phyloP scores from a whole-genome alignment of 2,888 invertebrate species.

The Papilio gigon region DNA sequence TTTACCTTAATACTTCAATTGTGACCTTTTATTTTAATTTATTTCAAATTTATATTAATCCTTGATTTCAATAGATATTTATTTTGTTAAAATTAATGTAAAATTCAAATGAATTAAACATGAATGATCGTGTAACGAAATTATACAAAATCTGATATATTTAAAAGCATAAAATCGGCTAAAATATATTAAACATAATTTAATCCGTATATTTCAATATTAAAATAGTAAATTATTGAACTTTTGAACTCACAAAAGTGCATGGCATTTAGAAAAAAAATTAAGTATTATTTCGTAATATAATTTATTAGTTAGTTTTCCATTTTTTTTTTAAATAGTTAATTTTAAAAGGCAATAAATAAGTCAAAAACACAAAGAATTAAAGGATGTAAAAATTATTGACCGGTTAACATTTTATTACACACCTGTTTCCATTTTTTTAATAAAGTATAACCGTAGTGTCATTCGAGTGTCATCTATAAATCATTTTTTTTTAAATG shows the following conservation, averaged over 20 bases:
- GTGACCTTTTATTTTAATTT: too few species aligned
- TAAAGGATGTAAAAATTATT: conserved; percentile 18
- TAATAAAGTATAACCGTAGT: conserved; percentile 5
- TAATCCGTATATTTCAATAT: conserved; percentile 5
- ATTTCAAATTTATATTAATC: too few species aligned
- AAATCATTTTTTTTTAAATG: conserved; percentile 44
- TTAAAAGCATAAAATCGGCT: not conserved
- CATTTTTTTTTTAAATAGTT: not conserved
- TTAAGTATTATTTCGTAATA: conserved; percentile 2
- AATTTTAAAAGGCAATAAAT: conserved; percentile 12
- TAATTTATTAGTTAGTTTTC: conserved; percentile 7
- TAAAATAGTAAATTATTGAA: conserved; percentile 14
- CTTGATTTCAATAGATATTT: too few species aligned
- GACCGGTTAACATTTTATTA: conserved; percentile 22
- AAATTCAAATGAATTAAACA: too few species aligned
- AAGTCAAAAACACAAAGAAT: not conserved
- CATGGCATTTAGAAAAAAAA: conserved; percentile 19
- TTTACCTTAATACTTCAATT: too few species aligned
- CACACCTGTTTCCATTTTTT: not conserved
- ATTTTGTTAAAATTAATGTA: too few species aligned
- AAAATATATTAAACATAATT: not conserved
- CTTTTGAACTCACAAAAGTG: conserved; percentile 24
- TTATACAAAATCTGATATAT: not conserved
- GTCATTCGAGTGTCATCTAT: conserved; percentile 24
- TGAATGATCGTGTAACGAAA: too few species aligned